These are phyloP conservation scores for Ctenopoma multispine DNA, from an alignment of 2,797 vertebrate species.

Conservation along the genomic window DNA sequence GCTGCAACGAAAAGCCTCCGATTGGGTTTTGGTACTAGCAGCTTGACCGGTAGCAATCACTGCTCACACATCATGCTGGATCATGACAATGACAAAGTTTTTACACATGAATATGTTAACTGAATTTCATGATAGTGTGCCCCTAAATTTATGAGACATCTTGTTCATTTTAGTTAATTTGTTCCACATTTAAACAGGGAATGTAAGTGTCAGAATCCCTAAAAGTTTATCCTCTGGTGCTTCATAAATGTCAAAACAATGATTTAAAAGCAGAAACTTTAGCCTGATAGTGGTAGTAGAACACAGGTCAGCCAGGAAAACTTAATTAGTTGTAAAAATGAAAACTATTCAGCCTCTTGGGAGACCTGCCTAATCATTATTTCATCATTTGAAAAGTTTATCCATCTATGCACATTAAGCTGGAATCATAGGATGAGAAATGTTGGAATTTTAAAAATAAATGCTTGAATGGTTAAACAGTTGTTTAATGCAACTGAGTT, in stretches of 20 bases:
- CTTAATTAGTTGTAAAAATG: too few relatives aligned
- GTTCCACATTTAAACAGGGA: background rate
- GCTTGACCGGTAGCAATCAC: background rate
- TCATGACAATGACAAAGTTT: background rate
- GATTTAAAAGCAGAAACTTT: background rate
- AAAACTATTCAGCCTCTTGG: background rate
- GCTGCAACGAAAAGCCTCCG: background rate
- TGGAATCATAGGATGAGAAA: background rate
- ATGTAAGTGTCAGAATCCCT: background rate
- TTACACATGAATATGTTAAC: background rate
- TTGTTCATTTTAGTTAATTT: background rate
- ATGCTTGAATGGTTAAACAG: slow-evolving; percentile 51
- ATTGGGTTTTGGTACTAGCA: background rate
- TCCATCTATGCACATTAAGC: too few relatives aligned
- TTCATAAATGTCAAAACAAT: background rate
- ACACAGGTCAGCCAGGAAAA: too few relatives aligned
- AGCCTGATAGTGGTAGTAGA: too few relatives aligned
- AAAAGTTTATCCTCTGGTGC: background rate
- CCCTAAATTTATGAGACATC: background rate
- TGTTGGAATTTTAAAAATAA: slow-evolving; percentile 20
- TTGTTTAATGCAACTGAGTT: slow-evolving; percentile 61
- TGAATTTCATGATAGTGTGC: background rate
- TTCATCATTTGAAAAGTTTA: too few relatives aligned
- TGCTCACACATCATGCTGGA: slow-evolving; percentile 3
- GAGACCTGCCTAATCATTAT: too few relatives aligned